Base-by-base conservation (phyloP, 2,888 invertebrate species). In the Neoitamus cyanurus region DNA sequence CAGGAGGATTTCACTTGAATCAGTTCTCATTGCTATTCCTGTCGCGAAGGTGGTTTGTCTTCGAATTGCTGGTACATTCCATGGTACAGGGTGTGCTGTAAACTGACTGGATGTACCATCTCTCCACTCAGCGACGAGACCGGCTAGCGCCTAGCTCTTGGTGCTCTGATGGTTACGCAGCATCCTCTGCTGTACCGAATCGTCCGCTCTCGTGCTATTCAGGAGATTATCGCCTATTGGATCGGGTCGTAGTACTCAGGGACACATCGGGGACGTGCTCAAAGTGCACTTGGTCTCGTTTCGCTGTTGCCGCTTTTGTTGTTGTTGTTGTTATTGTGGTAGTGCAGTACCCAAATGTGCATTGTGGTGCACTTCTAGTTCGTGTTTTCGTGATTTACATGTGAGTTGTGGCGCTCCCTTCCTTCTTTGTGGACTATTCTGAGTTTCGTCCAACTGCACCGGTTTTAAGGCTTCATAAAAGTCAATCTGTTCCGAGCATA, bases 11-110 rank as follows among this genome's bases (percentile, higher is more conserved):
- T 36, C 46, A 25, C 30, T 77, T 11, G 36, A 73, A 70, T 83
- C 83, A 85, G 85, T 85, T 68, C 77, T 77, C 70, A 58, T 83
- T 78, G 83, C 83, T 83, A 83, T 85, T 85, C 78, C 72, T 83
- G 83, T 58, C 83, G 46, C 31, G 78, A 70, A 42, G 85, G 85
- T 73, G 73, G 72, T 46, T 15, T 34, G 15, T 37, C 36, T 77
- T 13, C 72, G 34, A n/a, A 69, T 73, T 34, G 9, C 20, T 15
- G 36, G 73, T 73, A 15, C 73, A 73, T 73, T 13, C 58, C 9
- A 15, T 13, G 15, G 68, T 30, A 30, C 28, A 69, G 30, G 69
- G 28, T 69, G 30, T 69, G 30, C 28, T 28, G 25, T 30, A 13
- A 15, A 25, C 20, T 5, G 7, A 9, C 37, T 37, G 37, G 7